phyloP scores from a whole-genome alignment of 1,140 invertebrate genomes.

The Zaprionus vittiger region DNA sequence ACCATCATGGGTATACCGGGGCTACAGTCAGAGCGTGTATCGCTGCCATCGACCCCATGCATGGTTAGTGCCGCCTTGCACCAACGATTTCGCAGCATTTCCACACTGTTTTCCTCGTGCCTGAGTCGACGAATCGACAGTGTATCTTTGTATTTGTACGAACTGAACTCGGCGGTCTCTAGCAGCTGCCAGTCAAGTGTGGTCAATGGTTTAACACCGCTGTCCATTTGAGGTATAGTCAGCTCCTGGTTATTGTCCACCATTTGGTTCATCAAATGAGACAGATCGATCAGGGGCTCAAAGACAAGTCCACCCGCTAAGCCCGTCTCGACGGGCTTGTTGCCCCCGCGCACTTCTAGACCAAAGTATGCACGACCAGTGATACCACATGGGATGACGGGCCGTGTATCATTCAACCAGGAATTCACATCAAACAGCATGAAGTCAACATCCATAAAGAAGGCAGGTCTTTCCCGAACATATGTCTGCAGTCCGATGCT shows the following conservation, averaged over 20 bases:
- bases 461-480: conserved; percentile 3
- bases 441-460: conserved; percentile 46
- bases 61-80: conserved; percentile 37
- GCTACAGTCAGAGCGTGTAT: neutral
- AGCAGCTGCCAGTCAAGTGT: conserved; percentile 39
- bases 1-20: conserved; percentile 33
- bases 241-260: conserved; percentile 26
- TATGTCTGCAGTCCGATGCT: conserved; percentile 33
- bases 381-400: conserved; percentile 41
- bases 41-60: conserved; percentile 46
- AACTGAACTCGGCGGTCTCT: conserved; percentile 29
- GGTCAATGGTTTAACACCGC: neutral
- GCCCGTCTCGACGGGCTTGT: conserved; percentile 42
- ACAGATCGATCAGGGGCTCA: conserved; percentile 52
- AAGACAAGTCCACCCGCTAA: conserved; percentile 39
- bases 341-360: conserved; percentile 20
- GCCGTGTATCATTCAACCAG: conserved; percentile 27
- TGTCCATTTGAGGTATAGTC: conserved; percentile 8
- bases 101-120: conserved; percentile 26
- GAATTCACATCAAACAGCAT: conserved; percentile 43
- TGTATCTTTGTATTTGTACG: conserved; percentile 39
- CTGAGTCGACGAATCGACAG: conserved; percentile 25
- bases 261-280: conserved; percentile 47
- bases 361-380: conserved; percentile 43
- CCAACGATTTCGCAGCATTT: conserved; percentile 43